Conservation (phyloP, 1,140 invertebrate genomes). For the Lithobius niger region DNA sequence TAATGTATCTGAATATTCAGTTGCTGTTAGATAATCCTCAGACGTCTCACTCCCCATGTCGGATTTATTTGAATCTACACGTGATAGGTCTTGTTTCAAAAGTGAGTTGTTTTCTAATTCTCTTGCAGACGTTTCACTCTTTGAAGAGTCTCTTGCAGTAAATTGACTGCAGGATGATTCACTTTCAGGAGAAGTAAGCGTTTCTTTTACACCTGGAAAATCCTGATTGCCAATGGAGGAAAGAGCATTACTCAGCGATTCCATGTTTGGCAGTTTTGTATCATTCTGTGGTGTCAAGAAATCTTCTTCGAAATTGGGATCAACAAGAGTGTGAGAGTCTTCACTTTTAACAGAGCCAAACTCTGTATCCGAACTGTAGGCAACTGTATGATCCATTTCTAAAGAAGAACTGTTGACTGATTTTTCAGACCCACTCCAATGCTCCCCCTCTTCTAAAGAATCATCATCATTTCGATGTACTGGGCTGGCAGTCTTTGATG, state of each 20-base stretch:
- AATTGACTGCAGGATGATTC: slow-evolving; percentile 29
- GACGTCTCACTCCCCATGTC: slow-evolving; percentile 72
- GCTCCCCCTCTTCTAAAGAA: neutral
- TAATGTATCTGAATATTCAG: slow-evolving; percentile 24
- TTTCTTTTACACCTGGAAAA: too few relatives aligned
- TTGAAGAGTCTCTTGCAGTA: slow-evolving; percentile 28
- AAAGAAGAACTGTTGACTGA: neutral
- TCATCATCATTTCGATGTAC: neutral
- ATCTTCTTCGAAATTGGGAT: neutral
- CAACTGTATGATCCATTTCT: slow-evolving; percentile 8
- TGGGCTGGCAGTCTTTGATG: too few relatives aligned
- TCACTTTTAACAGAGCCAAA: slow-evolving; percentile 11
- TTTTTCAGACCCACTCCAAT: slow-evolving; percentile 1
- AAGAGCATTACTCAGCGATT: too few relatives aligned
- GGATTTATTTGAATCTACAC: slow-evolving; percentile 56
- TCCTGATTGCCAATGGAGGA: neutral
- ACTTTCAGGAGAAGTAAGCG: slow-evolving; percentile 28
- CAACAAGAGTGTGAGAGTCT: slow-evolving; percentile 10
- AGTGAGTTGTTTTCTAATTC: neutral
- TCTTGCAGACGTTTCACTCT: slow-evolving; percentile 11
- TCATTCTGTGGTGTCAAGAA: neutral
- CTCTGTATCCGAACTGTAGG: slow-evolving; percentile 13
- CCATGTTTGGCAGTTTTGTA: neutral
- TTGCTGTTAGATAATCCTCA: slow-evolving; percentile 73
- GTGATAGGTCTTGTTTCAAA: slow-evolving; percentile 31